A percentile compares a stretch with the other conserved stretches of the same genome.
These are phyloP conservation scores for Zeus faber DNA, from an alignment of 2,113 vertebrate species.

Conservation along the genomic window DNA sequence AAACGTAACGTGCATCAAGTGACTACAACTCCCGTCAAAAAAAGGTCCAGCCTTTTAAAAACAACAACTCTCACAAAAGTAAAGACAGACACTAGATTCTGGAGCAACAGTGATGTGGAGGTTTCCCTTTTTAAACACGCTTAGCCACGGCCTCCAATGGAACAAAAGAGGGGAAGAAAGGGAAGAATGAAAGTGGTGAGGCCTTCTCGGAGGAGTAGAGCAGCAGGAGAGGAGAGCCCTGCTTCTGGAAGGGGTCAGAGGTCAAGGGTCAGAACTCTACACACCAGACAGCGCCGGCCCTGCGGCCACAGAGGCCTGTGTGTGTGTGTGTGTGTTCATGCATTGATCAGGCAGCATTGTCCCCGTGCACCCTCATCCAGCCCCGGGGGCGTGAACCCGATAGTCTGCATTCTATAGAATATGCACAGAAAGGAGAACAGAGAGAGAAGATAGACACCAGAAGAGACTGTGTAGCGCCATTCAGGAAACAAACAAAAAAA, in stretches of 20 bases:
- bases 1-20: too few species aligned
- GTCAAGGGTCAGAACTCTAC: constrained; percentile 42
- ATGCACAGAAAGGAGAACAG: too few species aligned
- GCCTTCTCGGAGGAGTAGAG: constrained; percentile 14
- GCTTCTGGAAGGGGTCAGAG: constrained; percentile 42
- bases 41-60: neutral
- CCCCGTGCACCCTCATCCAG: too few species aligned
- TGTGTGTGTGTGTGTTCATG: constrained; percentile 12
- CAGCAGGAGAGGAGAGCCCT: constrained; percentile 13
- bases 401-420: too few species aligned
- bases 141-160: constrained; percentile 16
- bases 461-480: too few species aligned
- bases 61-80: neutral
- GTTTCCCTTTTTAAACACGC: neutral
- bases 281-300: constrained; percentile 34
- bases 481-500: too few species aligned
- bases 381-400: too few species aligned
- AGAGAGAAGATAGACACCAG: too few species aligned
- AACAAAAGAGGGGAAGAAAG: constrained; percentile 35
- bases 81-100: neutral
- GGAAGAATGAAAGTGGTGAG: constrained; percentile 27
- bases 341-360: too few species aligned
- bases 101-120: neutral
- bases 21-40: too few species aligned
- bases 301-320: constrained; percentile 2